Evolutionary conservation across 1,140 invertebrate genomes (phyloP), one percentile per base, ranked within the genome.

Genomic region (Plutomurus gul): DNA sequence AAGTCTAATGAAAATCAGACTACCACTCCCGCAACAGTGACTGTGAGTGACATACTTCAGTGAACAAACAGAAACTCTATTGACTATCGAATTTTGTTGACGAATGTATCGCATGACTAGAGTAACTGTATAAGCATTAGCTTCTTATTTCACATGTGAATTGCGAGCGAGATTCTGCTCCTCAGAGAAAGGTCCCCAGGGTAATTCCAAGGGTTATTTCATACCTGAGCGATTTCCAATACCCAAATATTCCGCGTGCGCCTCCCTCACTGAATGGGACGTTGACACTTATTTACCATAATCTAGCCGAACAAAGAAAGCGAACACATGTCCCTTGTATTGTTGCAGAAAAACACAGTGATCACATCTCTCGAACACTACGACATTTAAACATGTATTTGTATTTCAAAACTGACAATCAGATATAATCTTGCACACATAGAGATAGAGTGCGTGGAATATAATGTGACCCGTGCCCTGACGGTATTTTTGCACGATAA

Each of bases 261-360:
- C 30, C 56, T 18, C 56, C 56, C 56, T 33, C 56, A 39, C 40
- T 20, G 27, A 30, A 77, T 70, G 11, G 16, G 75, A 46, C 13
- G 49, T 60, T 79, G 77, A 79, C 65, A 79, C 77, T 79, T 74
- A 60, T 74, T 79, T 79, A 79, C 70, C 71, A 74, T 79, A 79
- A 79, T 79, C 77, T 56, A 73, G 25, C 13, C 51, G 56, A 56
- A 76, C 75, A 77, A 77, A 43, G 16, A 56, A 33, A 16, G 37
- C 4, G 36, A 65, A 65, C 56, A 65, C 56, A 65, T 65, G 56
- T 65, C 56, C 4, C 27, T 16, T 30, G 56, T 30, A 36, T 65
- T 65, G 56, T 65, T 65, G n/a, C n/a, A n/a, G n/a, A 65, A 51
- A 18, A 65, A 30, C 30, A 36, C 30, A 33, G 27, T 51, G 36